Percentiles rank a stretch among this genome's conserved stretches.
Conservation (phyloP, 2,888 invertebrate species). For the Agapostemon virescens region DNA sequence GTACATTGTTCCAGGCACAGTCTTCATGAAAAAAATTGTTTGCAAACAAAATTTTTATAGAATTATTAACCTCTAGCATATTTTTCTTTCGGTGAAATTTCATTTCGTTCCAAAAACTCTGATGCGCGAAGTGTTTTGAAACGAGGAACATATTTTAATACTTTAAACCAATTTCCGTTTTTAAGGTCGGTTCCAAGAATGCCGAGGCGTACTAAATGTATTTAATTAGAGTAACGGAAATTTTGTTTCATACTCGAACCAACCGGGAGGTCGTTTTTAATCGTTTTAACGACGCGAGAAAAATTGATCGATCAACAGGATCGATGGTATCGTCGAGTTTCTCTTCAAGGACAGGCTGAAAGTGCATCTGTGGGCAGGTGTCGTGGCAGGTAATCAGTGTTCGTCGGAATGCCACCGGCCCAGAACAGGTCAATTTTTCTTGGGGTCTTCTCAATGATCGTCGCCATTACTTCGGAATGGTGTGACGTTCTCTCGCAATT, state of each 20-base stretch:
- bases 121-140: background rate
- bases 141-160: too few relatives aligned
- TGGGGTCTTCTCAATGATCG: slow-evolving; percentile 21
- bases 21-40: background rate
- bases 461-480: slow-evolving; percentile 10
- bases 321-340: slow-evolving; percentile 25
- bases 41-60: background rate
- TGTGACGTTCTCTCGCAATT: slow-evolving; percentile 30
- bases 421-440: slow-evolving; percentile 39
- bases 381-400: slow-evolving; percentile 44
- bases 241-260: background rate
- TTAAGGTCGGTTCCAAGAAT: background rate
- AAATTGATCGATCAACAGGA: slow-evolving; percentile 6
- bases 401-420: slow-evolving; percentile 47
- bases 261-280: too few relatives aligned
- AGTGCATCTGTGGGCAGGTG: slow-evolving; percentile 24
- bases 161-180: too few relatives aligned
- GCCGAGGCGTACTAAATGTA: background rate
- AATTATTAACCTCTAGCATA: background rate
- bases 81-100: background rate
- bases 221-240: background rate
- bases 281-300: background rate
- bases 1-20: too few relatives aligned
- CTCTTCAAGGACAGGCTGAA: slow-evolving; percentile 25
- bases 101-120: background rate